Evolutionary conservation across 2,113 vertebrate species (phyloP), one percentile per base, ranked within the genome.

Genomic region (Cephalopholis sonnerati): DNA sequence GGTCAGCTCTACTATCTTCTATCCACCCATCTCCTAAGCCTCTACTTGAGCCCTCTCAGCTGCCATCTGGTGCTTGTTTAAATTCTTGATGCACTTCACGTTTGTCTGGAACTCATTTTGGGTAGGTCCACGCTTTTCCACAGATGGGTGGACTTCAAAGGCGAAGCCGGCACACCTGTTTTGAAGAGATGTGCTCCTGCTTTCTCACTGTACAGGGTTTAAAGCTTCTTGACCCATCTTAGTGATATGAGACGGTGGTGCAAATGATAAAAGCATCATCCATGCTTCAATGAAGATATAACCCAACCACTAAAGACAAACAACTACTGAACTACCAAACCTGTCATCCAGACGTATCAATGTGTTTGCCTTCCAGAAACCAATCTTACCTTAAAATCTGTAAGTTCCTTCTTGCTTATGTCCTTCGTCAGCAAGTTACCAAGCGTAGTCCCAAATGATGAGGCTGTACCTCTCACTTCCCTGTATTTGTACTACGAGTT

Each of bases 51-150:
- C 83, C 66, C 39, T 83, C 85, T 80, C 89, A 92, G 67, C 79
- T 92, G 75, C 79, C 93, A 94, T 94, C 88, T 93, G 81, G 72
- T 91, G 89, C 93, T 94, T 90, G 72, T 91, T 96, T 95, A 93
- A 89, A 92, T 84, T 94, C 83, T 86, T 91, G 91, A 95, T 92
- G 77, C 68, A 44, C 32, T 91, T 89, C 82, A 92, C 77, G 36
- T 91, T 85, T 94, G 95, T 96, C 95, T 97, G 97, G 96, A 96
- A 94, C 69, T 91, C 36, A 96, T 97, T 97, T 95, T 62, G 77
- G 77, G 92, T 58, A 76, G 64, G 93, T n/a, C 81, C 79, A 85
- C 87, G 86, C 36, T 91, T 93, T 94, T 94, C 89, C 91, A 83
- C 82, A 55, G 77, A 80, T 80, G 69, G 20, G 20, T 1, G 4